Conservation (phyloP, 2,888 invertebrate genomes). For the Folsomia candida region DNA sequence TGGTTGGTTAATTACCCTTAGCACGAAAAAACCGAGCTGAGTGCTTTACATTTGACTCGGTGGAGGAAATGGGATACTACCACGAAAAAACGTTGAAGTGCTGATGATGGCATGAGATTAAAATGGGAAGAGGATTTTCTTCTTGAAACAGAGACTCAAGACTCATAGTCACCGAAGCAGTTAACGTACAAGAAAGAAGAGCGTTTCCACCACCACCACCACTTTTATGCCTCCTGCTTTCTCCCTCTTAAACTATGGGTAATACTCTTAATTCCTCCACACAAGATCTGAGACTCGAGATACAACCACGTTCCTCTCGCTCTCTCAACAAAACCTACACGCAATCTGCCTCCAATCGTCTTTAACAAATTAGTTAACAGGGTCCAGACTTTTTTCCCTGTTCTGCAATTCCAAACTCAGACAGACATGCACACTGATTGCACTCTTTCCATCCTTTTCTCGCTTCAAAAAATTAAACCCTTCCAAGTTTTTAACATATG, state of each 20-base stretch:
- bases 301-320: not conserved
- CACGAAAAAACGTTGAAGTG: constrained; percentile 46
- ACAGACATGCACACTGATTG: no score
- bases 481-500: no score
- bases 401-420: no score
- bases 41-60: constrained; percentile 51
- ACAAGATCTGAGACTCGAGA: not conserved
- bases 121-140: constrained; percentile 51
- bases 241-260: not conserved
- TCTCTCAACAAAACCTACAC: not conserved
- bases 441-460: no score
- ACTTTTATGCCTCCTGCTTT: not conserved
- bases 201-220: not conserved
- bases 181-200: not conserved
- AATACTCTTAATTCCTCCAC: not conserved
- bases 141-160: constrained; percentile 21
- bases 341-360: constrained; percentile 32
- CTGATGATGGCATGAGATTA: constrained; percentile 51
- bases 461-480: no score
- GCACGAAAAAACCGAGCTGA: constrained; percentile 50
- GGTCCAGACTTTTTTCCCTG: not conserved
- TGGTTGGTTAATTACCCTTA: constrained; percentile 51
- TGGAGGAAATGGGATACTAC: constrained; percentile 49
- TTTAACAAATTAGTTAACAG: constrained; percentile 41
- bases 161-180: constrained; percentile 12